Evolutionary conservation across 2,888 invertebrate species (phyloP), one percentile per base, ranked within the genome.

Genomic region (Cosmia trapezina): DNA sequence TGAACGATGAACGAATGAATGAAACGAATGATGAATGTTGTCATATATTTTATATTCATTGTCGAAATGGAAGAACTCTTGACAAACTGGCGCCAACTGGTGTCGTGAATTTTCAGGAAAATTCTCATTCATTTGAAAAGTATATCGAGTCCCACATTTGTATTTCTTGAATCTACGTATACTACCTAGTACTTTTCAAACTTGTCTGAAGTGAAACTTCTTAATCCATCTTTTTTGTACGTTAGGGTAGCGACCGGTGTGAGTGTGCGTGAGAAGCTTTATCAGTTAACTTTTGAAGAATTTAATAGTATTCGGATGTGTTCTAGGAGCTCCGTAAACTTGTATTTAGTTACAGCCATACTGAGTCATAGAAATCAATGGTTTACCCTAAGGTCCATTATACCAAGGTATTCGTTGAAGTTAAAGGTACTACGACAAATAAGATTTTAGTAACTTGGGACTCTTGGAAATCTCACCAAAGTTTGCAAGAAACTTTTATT

Each of bases 231-330:
- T 45, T 0, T 61, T 28, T 54, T 14, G 43, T 67, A 70, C 19
- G 22, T n/a, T 45, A 37, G 49, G 57, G 74, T 49, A 19, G 43
- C 12, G 43, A n/a, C 53, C 2, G 6, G 9, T 54, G 67, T 54
- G 43, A 66, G 76, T 75, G 75, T 79, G 83, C 14, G 80, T 73
- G 43, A n/a, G 57, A 60, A 60, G 11, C 62, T 59, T 59, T 41
- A 71, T 78, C 64, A 73, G 83, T 83, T 79, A 76, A 67, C 56
- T 71, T 74, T 70, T 70, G 63, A 73, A 76, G 64, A 83, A 82
- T 75, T 73, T 78, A 61, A 83, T 81, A 80, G 76, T 71, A 54
- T 70, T 72, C 49, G 59, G 73, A 83, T 68, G 73, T 66, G 53
- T 70, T 68, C 45, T 68, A 57, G 54, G 43, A 66, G 54, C 57